Evolutionary conservation across 2,797 vertebrate genomes (phyloP).

Genomic region (Glyptemys insculpta): DNA sequence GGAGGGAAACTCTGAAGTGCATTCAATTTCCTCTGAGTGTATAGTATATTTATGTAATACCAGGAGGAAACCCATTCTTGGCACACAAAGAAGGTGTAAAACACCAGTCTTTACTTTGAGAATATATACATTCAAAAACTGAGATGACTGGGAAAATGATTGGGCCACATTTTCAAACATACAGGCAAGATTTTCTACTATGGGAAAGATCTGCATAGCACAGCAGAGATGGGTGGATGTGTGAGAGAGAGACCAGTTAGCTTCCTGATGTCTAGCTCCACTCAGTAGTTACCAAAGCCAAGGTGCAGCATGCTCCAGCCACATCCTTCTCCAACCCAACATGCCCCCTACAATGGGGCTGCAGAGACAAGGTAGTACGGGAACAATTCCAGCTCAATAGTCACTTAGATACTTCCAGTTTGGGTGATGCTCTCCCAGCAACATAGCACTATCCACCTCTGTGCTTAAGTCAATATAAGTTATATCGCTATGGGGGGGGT

Average conservation of each 20-base stretch:
- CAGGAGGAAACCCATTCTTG: background rate
- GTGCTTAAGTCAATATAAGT: no score
- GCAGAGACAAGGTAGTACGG: background rate
- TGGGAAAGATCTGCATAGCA: background rate
- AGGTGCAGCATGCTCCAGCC: background rate
- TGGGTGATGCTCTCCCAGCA: background rate
- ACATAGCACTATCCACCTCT: no score
- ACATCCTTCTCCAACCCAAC: background rate
- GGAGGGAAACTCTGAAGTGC: background rate
- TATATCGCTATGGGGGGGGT: background rate
- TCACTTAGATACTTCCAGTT: background rate
- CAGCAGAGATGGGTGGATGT: accelerated
- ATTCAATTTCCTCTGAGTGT: accelerated
- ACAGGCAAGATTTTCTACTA: background rate
- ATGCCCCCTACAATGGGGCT: background rate
- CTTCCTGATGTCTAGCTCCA: background rate
- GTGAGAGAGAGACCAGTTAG: accelerated
- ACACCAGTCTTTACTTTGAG: background rate
- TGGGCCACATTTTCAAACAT: background rate
- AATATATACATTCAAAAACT: accelerated
- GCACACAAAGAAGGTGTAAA: background rate
- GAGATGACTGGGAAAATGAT: background rate
- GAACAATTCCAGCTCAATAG: background rate
- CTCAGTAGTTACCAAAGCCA: background rate
- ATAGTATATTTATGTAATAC: background rate